Conservation (phyloP, 2,797 vertebrate species). For the Falco naumanni region DNA sequence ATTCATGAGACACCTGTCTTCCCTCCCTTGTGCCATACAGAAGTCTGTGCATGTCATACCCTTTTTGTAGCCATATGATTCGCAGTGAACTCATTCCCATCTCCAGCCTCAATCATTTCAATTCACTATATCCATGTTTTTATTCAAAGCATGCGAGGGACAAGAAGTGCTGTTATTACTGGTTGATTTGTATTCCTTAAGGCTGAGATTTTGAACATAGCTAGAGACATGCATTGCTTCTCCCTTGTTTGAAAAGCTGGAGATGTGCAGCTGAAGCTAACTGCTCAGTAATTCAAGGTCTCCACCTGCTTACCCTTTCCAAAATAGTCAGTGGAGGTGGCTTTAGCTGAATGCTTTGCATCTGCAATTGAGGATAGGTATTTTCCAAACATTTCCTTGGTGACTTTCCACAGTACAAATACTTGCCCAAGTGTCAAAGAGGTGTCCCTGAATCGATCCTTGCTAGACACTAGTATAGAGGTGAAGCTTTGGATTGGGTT, state of each 20-base stretch:
- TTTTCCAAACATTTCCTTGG: neutral
- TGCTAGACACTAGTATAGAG: neutral
- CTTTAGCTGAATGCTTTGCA: neutral
- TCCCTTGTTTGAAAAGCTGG: neutral
- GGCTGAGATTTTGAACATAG: neutral
- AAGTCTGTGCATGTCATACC: neutral
- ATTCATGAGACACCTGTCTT: conserved; percentile 54
- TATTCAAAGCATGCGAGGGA: neutral
- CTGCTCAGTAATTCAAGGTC: neutral
- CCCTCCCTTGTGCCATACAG: neutral
- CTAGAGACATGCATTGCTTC: neutral
- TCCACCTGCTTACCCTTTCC: neutral
- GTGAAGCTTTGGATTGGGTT: neutral
- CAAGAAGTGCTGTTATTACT: neutral
- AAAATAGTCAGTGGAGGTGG: neutral
- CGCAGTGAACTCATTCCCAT: neutral
- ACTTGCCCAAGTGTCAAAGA: neutral
- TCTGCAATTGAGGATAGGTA: neutral
- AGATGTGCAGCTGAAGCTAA: neutral
- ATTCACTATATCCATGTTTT: neutral
- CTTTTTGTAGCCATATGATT: conserved; percentile 16
- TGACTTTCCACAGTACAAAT: neutral
- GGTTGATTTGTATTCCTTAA: neutral
- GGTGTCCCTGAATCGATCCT: fast-evolving
- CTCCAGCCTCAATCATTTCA: neutral